These are phyloP conservation scores for Sternotherus odoratus DNA, from an alignment of 2,797 vertebrate species.

Conservation along the genomic window DNA sequence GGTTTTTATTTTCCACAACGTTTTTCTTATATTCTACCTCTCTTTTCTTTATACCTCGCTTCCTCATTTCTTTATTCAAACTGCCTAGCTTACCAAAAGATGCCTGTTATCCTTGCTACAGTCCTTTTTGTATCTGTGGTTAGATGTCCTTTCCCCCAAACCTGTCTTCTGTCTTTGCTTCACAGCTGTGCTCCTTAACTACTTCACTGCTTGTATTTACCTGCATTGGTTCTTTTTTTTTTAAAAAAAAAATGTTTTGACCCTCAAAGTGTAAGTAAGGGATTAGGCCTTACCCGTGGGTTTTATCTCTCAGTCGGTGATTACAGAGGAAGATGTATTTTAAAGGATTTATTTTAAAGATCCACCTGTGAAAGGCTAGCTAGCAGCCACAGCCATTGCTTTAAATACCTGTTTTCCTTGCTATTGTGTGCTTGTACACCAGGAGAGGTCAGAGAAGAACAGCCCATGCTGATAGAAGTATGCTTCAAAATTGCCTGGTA, in stretches of 20 bases:
- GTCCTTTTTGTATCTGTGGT: neutral
- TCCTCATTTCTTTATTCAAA: conserved; percentile 25
- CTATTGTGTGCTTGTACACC: neutral
- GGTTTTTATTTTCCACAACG: neutral
- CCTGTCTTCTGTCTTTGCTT: conserved; percentile 14
- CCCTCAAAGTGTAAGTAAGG: conserved; percentile 16
- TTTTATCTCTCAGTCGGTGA: conserved; percentile 16
- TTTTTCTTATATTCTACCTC: conserved; percentile 37
- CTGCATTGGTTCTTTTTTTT: neutral
- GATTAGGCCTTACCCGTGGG: conserved; percentile 3
- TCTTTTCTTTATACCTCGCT: too few relatives aligned
- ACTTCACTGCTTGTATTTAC: conserved; percentile 34
- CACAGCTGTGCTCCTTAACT: conserved; percentile 5
- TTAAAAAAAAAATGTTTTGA: neutral
- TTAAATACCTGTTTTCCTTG: conserved; percentile 33
- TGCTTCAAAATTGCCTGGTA: conserved; percentile 26
- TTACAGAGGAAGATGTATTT: conserved; percentile 57
- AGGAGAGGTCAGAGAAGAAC: neutral
- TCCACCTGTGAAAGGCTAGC: neutral
- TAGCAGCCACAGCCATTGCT: neutral
- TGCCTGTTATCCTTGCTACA: conserved; percentile 4
- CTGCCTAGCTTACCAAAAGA: conserved; percentile 31
- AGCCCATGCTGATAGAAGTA: neutral
- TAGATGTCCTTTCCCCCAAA: conserved; percentile 21
- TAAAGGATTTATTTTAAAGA: conserved; percentile 58